Evolutionary conservation across 1,140 invertebrate species (phyloP).

Genomic region (Procambarus clarkii): DNA sequence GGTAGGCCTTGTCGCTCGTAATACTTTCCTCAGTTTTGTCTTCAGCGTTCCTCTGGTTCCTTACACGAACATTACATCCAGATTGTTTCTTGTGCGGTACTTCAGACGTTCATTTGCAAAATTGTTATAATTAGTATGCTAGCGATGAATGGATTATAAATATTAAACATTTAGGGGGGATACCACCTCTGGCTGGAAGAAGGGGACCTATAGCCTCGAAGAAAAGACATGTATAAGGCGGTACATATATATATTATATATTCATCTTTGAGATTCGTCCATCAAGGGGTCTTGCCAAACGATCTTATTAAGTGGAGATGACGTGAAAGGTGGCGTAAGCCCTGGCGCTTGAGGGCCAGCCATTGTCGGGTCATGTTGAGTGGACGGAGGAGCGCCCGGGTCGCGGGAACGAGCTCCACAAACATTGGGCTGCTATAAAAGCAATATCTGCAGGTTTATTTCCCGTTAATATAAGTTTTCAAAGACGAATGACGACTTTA

Average conservation of each 20-base stretch:
- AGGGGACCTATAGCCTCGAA: no score
- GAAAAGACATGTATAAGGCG: no score
- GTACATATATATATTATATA: not conserved
- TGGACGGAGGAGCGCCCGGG: not conserved
- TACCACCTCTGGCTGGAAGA: no score
- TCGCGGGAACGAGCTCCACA: constrained; percentile 22
- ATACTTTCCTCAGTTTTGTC: no score
- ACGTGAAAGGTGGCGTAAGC: not conserved
- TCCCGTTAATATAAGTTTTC: constrained; percentile 67
- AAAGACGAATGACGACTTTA: constrained; percentile 70
- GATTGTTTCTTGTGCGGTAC: no score
- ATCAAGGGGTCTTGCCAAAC: not conserved
- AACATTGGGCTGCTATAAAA: constrained; percentile 55
- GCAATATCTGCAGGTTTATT: constrained; percentile 65
- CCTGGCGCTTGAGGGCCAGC: constrained; percentile 2
- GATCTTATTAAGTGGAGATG: constrained; percentile 13
- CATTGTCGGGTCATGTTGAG: constrained; percentile 38
- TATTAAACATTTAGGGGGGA: no score
- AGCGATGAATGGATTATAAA: no score
- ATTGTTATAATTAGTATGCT: no score
- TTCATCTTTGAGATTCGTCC: not conserved
- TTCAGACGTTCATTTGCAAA: no score
- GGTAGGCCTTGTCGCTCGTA: no score
- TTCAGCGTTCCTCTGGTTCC: no score
- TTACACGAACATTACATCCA: no score